Conservation (phyloP, 2,113 vertebrate species). For the Epinephelus cyanopodus region DNA sequence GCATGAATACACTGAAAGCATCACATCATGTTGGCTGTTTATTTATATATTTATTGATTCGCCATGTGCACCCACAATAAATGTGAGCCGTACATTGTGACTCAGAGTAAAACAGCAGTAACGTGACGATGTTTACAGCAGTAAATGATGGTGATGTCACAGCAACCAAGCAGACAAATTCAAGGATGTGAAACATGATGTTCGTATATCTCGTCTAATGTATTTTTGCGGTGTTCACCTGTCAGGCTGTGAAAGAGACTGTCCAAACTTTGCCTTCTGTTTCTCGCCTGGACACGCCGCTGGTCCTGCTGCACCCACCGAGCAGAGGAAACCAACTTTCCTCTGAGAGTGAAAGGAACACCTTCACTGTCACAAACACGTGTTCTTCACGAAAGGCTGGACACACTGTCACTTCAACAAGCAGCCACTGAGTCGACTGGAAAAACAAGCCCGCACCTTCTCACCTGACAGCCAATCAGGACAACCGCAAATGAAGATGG, state of each 20-base stretch:
- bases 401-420: constrained; percentile 36
- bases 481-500: background rate
- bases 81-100: background rate
- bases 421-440: background rate
- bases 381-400: constrained; percentile 11
- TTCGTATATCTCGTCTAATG: background rate
- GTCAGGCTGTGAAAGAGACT: background rate
- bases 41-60: constrained; percentile 29
- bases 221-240: background rate
- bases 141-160: background rate
- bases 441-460: background rate
- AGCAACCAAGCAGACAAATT: background rate
- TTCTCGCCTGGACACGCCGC: background rate
- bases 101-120: background rate
- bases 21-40: constrained; percentile 5
- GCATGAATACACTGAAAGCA: constrained; percentile 47
- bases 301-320: background rate
- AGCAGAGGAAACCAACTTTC: constrained; percentile 13
- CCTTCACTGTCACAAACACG: constrained; percentile 31
- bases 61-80: constrained; percentile 1
- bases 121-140: background rate
- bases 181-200: background rate
- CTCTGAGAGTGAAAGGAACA: background rate
- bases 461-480: constrained; percentile 1
- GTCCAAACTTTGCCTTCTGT: background rate